A percentile compares a stretch with the other conserved stretches of the same genome.
Evolutionary conservation across 2,797 vertebrate species (phyloP).

Genomic region (Siniperca obscura): DNA sequence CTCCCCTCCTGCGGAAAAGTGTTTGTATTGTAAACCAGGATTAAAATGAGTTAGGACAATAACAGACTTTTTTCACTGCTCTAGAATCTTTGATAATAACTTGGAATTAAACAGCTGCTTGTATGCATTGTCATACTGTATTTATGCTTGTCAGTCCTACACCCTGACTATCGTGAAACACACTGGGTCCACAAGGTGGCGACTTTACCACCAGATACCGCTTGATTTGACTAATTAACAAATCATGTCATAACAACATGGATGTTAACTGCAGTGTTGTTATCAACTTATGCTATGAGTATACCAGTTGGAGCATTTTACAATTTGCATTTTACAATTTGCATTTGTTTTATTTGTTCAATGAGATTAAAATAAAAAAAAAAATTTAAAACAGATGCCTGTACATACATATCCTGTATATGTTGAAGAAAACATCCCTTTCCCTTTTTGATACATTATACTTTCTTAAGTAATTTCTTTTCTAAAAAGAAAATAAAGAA

Average conservation of each 20-base stretch:
- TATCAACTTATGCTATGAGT: neutral
- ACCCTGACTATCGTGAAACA: neutral
- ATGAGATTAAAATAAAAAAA: neutral
- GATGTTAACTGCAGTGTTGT: neutral
- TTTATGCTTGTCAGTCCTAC: slow-evolving; percentile 13
- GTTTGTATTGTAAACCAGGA: slow-evolving; percentile 19
- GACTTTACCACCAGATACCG: neutral
- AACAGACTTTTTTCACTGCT: slow-evolving; percentile 19
- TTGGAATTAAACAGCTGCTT: slow-evolving; percentile 37
- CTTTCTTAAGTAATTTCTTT: neutral
- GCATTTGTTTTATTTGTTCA: neutral
- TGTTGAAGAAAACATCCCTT: neutral
- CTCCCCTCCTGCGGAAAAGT: slow-evolving; percentile 81
- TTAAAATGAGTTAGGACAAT: neutral
- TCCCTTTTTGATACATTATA: neutral
- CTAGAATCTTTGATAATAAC: slow-evolving; percentile 41
- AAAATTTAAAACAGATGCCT: neutral
- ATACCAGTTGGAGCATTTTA: neutral
- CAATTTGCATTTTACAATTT: too few relatives aligned
- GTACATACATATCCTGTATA: neutral
- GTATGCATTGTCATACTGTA: slow-evolving; percentile 28
- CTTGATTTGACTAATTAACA: neutral
- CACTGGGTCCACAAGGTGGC: neutral
- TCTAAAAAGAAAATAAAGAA: neutral
- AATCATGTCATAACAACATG: neutral